Conservation (phyloP, 2,888 invertebrate genomes). For the Thymelicus sylvestris region DNA sequence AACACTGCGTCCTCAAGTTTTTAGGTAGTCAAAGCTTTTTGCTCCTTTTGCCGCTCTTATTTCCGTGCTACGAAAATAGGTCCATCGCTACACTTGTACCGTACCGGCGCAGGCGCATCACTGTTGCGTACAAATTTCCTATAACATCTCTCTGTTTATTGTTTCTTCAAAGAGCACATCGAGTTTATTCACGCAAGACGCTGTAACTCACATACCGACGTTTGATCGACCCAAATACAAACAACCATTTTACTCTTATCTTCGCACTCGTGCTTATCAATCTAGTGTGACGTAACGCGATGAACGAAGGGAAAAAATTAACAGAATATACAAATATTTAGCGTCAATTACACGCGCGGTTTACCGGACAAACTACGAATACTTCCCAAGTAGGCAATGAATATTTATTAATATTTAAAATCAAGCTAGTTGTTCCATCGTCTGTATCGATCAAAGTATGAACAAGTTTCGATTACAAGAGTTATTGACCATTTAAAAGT, state of each 20-base stretch:
- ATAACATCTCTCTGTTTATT: slow-evolving; percentile 48
- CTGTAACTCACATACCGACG: slow-evolving; percentile 35
- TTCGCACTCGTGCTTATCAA: slow-evolving; percentile 40
- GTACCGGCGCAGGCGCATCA: slow-evolving; percentile 78
- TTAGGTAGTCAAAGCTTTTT: slow-evolving; percentile 78
- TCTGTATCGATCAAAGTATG: slow-evolving; percentile 17
- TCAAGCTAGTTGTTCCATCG: background rate
- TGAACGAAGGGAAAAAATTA: slow-evolving; percentile 13
- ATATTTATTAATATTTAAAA: slow-evolving; percentile 9
- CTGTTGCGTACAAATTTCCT: slow-evolving; percentile 61
- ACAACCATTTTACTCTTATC: slow-evolving; percentile 44
- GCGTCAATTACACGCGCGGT: slow-evolving; percentile 20
- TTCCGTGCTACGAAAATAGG: slow-evolving; percentile 85
- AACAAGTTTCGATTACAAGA: slow-evolving; percentile 29
- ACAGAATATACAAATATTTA: slow-evolving; percentile 18
- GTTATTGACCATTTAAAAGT: slow-evolving; percentile 50
- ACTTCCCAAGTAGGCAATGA: slow-evolving; percentile 23
- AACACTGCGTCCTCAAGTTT: slow-evolving; percentile 80
- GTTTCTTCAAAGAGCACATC: slow-evolving; percentile 46
- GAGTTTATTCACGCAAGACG: slow-evolving; percentile 41
- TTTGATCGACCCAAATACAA: slow-evolving; percentile 42
- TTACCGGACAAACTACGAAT: slow-evolving; percentile 10
- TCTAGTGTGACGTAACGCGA: slow-evolving; percentile 34
- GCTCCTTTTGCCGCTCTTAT: slow-evolving; percentile 84
- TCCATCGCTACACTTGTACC: slow-evolving; percentile 78